Percentiles rank a stretch among this genome's conserved stretches.
phyloP scores from a whole-genome alignment of 1,140 invertebrate genomes.

The Onthophagus taurus region DNA sequence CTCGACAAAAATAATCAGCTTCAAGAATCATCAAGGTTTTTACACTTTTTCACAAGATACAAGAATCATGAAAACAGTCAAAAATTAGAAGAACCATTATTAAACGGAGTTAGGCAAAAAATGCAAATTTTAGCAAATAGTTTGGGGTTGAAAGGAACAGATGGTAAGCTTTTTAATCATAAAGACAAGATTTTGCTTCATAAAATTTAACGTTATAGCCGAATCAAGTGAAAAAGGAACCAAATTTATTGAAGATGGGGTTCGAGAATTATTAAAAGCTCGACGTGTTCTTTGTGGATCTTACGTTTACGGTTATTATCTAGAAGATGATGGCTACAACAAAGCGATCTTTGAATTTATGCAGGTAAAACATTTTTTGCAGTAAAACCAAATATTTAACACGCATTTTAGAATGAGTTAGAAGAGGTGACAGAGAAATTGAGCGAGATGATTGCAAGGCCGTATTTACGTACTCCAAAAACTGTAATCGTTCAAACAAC shows the following conservation, averaged over 20 bases:
- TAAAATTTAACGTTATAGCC: too few relatives aligned
- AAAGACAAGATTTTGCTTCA: not conserved
- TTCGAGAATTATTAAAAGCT: slow-evolving; percentile 54
- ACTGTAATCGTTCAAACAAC: slow-evolving; percentile 53
- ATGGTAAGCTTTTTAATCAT: slow-evolving; percentile 27
- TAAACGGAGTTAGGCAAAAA: slow-evolving; percentile 51
- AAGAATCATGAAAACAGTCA: slow-evolving; percentile 58
- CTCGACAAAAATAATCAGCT: slow-evolving; percentile 48
- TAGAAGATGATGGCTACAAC: slow-evolving; percentile 56
- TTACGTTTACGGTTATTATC: slow-evolving; percentile 59
- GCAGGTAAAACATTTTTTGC: slow-evolving; percentile 42
- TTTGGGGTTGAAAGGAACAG: slow-evolving; percentile 30
- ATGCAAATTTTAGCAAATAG: slow-evolving; percentile 50
- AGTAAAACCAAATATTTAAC: not conserved
- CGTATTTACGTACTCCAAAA: slow-evolving; percentile 54
- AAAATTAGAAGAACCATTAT: slow-evolving; percentile 52
- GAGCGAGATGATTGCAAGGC: slow-evolving; percentile 55
- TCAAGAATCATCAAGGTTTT: slow-evolving; percentile 56
- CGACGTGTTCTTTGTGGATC: slow-evolving; percentile 55
- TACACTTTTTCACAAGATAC: slow-evolving; percentile 59
- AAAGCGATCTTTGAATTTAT: slow-evolving; percentile 63
- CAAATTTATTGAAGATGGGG: slow-evolving; percentile 55
- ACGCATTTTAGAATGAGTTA: slow-evolving; percentile 49
- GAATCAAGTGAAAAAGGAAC: slow-evolving; percentile 38
- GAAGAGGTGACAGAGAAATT: slow-evolving; percentile 58